phyloP scores from a whole-genome alignment of 2,113 vertebrate species.

The Corythornis cristatus region DNA sequence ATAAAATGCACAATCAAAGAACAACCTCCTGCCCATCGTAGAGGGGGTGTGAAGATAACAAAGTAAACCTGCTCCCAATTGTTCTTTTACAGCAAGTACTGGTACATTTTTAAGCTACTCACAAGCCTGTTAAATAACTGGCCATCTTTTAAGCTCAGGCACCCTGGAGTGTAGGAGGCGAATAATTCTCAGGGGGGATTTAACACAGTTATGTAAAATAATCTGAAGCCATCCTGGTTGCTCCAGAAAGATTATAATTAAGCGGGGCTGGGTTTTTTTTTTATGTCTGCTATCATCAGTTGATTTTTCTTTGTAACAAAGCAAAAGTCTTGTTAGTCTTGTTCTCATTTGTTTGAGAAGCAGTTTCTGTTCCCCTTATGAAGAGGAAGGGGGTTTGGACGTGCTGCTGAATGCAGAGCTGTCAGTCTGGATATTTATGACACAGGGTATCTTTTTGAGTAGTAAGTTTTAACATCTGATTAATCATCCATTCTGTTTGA shows the following conservation, averaged over 20 bases:
- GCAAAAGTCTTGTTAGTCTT: neutral
- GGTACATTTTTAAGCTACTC: conserved; percentile 46
- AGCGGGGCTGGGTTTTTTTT: neutral
- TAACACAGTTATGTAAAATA: conserved; percentile 71
- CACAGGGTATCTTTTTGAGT: conserved; percentile 27
- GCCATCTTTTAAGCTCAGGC: conserved; percentile 60
- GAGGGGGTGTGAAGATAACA: neutral
- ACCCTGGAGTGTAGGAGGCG: conserved; percentile 58
- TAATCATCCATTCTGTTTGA: neutral
- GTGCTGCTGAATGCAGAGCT: neutral
- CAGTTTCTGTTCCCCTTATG: conserved; percentile 23
- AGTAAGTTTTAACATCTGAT: conserved; percentile 38
- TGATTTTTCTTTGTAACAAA: conserved; percentile 5
- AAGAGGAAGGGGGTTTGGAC: conserved; percentile 21
- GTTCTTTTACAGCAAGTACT: conserved; percentile 34
- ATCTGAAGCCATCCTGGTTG: conserved; percentile 52
- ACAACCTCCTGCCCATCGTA: neutral
- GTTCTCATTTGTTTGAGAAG: conserved; percentile 34
- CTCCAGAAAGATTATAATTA: conserved; percentile 56
- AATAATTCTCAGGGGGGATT: conserved; percentile 62
- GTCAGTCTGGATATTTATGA: conserved; percentile 17
- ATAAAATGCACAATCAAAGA: neutral
- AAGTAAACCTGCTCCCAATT: neutral
- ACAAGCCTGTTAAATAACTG: conserved; percentile 69
- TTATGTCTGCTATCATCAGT: conserved; percentile 2